These are phyloP conservation scores for Cosmia pyralina DNA, from an alignment of 2,888 invertebrate species.

Conservation along the genomic window DNA sequence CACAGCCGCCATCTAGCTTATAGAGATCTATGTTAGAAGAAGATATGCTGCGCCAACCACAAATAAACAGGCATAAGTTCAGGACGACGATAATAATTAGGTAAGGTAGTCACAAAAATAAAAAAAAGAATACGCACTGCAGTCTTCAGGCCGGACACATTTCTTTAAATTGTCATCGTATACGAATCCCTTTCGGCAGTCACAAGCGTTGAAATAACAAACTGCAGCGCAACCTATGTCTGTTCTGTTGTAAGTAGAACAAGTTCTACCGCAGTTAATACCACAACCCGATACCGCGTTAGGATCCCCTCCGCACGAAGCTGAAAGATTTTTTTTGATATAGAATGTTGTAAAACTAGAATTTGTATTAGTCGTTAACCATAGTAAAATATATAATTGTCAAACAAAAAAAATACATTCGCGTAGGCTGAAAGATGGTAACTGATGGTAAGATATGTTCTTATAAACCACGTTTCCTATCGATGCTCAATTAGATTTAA, in stretches of 20 bases:
- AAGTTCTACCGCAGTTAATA: constrained; percentile 56
- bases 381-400: background rate
- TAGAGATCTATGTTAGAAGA: too few species aligned
- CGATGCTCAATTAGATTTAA: background rate
- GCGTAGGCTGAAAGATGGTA: background rate
- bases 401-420: background rate
- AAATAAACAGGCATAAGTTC: background rate
- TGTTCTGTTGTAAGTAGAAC: constrained; percentile 50
- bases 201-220: constrained; percentile 51
- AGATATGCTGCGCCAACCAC: background rate
- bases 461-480: background rate
- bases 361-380: too few species aligned
- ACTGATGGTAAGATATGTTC: too few species aligned
- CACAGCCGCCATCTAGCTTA: background rate
- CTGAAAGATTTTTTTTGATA: constrained; percentile 23
- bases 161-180: constrained; percentile 40
- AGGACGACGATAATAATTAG: background rate
- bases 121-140: constrained; percentile 42
- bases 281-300: constrained; percentile 64
- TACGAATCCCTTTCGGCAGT: constrained; percentile 54
- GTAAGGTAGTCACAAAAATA: background rate
- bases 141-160: constrained; percentile 49
- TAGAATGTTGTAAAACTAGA: background rate
- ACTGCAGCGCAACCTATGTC: constrained; percentile 26
- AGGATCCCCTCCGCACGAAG: constrained; percentile 62